Evolutionary conservation across 2,113 vertebrate genomes (phyloP), one percentile per base, ranked within the genome.

Genomic region (Lipotes vexillifer): DNA sequence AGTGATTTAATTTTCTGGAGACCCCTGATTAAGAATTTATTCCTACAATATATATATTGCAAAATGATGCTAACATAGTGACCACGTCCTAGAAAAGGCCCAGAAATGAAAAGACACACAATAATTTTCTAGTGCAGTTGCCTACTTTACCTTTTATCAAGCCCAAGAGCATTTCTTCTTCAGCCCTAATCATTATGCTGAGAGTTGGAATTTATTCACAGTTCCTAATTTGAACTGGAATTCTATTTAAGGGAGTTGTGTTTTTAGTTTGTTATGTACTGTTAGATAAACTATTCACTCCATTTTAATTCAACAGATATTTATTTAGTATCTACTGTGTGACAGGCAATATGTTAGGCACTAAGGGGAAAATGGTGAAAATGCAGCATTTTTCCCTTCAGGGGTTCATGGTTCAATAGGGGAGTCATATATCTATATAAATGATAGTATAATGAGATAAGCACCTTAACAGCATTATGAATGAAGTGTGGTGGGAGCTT

Each of bases 131-230:
- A 59, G 66, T 90, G 21, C 65, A 93, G 13, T 12, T 74, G 36
- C 36, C 25, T 89, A 18, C 46, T 72, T 65, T 36, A 46, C 57
- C 52, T 94, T 72, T 85, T 63, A 74, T 86, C 55, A 81, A 66
- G 21, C 46, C 20, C 14, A 41, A 78, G 81, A 95, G 17, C 6
- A 93, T 86, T 95, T 93, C 17, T 49, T 49, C 61, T 86, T n/a
- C 13, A 61, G 49, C 52, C 74, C 17, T 87, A 86, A 87, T 68
- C 88, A 46, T 87, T 95, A 90, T 36, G 14, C 6, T 44, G 49
- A 75, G 27, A 66, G 20, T 68, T 95, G 14, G 49, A 81, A 93
- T 87, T 97, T 93, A 68, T 38, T 90, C 23, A 68, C 72, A 93
- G 36, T 83, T 94, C 2, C 88, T 83, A 63, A 52, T 88, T 88